phyloP scores from a whole-genome alignment of 2,113 vertebrate species.

The Embiotoca jacksoni region DNA sequence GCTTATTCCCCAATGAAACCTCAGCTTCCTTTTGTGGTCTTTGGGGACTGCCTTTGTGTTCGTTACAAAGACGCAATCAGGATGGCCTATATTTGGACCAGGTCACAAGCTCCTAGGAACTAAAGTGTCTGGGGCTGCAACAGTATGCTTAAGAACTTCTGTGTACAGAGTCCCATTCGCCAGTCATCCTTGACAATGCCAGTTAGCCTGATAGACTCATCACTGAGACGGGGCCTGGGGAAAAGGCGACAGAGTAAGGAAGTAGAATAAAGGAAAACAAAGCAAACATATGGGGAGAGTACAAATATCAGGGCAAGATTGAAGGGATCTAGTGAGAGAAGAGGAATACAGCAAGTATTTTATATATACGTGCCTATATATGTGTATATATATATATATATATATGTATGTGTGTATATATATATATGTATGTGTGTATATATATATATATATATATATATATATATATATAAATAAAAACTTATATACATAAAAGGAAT shows the following conservation, averaged over 20 bases:
- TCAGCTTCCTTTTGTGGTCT: conserved; percentile 63
- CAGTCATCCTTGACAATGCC: conserved; percentile 59
- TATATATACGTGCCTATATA: no score
- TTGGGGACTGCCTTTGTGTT: conserved; percentile 67
- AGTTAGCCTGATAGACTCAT: conserved; percentile 54
- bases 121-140: conserved; percentile 37
- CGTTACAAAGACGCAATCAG: conserved; percentile 73
- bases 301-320: conserved; percentile 23
- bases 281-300: conserved; percentile 29
- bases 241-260: conserved; percentile 19
- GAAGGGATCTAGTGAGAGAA: conserved; percentile 10
- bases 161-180: conserved; percentile 36
- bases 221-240: conserved; percentile 7
- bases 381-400: no score
- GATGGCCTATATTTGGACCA: conserved; percentile 38
- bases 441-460: no score
- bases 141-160: conserved; percentile 58
- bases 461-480: no score
- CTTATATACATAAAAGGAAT: conserved; percentile 13
- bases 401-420: no score
- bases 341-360: not conserved
- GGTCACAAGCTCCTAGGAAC: conserved; percentile 49
- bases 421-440: no score
- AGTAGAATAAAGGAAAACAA: conserved; percentile 30
- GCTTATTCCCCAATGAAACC: conserved; percentile 41